These are phyloP conservation scores for Ianthella basta DNA, from an alignment of 37 sponge, comb jelly and placozoan species.

Conservation along the genomic window DNA sequence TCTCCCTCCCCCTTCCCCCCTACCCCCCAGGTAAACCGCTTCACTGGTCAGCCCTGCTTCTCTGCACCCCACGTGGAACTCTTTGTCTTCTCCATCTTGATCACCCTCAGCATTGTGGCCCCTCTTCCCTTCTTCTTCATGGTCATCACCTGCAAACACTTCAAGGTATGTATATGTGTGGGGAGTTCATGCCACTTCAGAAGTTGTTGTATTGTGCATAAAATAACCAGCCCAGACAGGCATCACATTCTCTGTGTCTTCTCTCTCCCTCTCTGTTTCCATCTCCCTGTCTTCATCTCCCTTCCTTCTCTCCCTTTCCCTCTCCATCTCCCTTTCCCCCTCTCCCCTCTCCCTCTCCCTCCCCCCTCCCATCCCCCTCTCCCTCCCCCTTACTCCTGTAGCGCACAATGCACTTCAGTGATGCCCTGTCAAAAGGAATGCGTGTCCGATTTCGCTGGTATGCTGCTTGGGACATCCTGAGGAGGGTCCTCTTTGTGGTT, in stretches of 20 bases:
- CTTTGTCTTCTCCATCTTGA: not conserved
- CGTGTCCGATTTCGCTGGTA: not conserved
- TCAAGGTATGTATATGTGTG: slow-evolving; percentile 26
- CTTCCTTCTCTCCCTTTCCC: not conserved
- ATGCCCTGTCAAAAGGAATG: not conserved
- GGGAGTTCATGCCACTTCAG: too few species aligned
- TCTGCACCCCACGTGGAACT: not conserved
- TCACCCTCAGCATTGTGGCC: not conserved
- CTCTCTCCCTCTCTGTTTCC: not conserved
- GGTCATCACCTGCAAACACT: slow-evolving; percentile 18
- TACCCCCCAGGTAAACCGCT: not conserved
- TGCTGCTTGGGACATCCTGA: slow-evolving; percentile 12
- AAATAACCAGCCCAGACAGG: not conserved
- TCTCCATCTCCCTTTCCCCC: not conserved
- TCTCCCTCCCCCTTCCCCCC: too few species aligned
- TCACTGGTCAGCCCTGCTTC: slow-evolving; percentile 5
- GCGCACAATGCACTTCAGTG: not conserved
- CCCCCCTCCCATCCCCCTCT: not conserved
- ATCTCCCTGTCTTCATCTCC: not conserved
- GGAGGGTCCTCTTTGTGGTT: not conserved
- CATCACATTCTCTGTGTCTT: not conserved
- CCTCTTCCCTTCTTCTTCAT: not conserved
- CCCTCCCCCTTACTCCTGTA: not conserved
- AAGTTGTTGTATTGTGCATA: too few species aligned
- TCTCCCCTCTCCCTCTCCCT: not conserved